Percentiles rank a stretch among this genome's conserved stretches.
These are phyloP conservation scores for Leptinotarsa lineolata DNA, from an alignment of 1,140 invertebrate species.

Conservation along the genomic window DNA sequence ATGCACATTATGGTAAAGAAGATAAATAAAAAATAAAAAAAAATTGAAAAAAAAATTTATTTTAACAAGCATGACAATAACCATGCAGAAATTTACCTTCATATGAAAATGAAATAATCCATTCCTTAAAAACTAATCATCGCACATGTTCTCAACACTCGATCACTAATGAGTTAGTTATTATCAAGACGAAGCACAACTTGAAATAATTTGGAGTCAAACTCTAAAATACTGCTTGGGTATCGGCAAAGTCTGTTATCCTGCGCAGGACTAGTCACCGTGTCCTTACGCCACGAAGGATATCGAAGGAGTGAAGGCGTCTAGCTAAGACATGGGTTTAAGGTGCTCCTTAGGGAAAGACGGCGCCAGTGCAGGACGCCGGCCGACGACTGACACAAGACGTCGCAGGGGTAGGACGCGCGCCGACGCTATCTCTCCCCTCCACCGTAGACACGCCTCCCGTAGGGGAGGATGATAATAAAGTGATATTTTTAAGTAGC, in stretches of 20 bases:
- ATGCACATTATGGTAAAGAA: neutral
- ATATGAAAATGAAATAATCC: constrained; percentile 14
- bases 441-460: constrained; percentile 51
- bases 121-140: constrained; percentile 11
- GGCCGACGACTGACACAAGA: constrained; percentile 56
- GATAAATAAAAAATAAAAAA: neutral
- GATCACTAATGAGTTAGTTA: constrained; percentile 7
- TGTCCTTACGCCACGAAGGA: constrained; percentile 54
- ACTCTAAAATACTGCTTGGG: neutral
- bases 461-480: constrained; percentile 50
- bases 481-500: constrained; percentile 56
- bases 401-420: constrained; percentile 50
- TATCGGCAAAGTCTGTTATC: constrained; percentile 10
- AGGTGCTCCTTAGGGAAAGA: constrained; percentile 53
- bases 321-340: constrained; percentile 55
- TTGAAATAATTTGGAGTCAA: neutral
- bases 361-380: constrained; percentile 51
- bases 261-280: constrained; percentile 45
- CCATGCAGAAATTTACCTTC: constrained; percentile 17
- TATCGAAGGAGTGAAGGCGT: constrained; percentile 52
- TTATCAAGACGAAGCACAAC: neutral
- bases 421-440: constrained; percentile 47
- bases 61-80: constrained; percentile 4
- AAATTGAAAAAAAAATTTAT: neutral
- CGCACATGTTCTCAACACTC: constrained; percentile 21